A percentile compares a stretch with the other conserved stretches of the same genome.
phyloP scores from a whole-genome alignment of 2,888 invertebrate species.

The Apamea sordens region DNA sequence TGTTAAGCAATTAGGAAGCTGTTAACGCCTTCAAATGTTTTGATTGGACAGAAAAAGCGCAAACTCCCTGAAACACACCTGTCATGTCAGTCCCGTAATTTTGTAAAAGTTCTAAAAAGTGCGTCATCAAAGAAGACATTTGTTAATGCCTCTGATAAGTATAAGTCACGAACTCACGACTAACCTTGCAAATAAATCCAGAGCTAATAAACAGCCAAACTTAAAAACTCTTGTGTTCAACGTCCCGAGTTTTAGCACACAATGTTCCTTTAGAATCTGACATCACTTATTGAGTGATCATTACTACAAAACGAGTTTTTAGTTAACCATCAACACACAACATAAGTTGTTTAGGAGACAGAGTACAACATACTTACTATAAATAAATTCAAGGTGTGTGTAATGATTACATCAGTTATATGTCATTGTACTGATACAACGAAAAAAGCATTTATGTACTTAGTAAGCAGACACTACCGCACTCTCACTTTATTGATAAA shows the following conservation, averaged over 20 bases:
- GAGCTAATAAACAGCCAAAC: background rate
- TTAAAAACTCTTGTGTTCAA: slow-evolving; percentile 15
- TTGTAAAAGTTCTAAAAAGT: background rate
- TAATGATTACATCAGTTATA: slow-evolving; percentile 58
- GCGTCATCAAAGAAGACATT: background rate
- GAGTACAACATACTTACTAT: slow-evolving; percentile 43
- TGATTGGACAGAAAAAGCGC: background rate
- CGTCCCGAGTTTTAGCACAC: slow-evolving; percentile 15
- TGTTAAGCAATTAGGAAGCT: no score
- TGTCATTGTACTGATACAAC: slow-evolving; percentile 33
- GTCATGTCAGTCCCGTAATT: no score
- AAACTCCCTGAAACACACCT: background rate
- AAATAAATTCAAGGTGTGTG: slow-evolving; percentile 54
- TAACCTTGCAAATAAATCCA: slow-evolving; percentile 42
- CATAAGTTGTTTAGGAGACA: slow-evolving; percentile 31
- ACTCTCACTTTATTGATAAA: slow-evolving; percentile 14
- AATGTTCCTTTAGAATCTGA: slow-evolving; percentile 34
- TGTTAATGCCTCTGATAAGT: background rate
- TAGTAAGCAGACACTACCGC: slow-evolving; percentile 8
- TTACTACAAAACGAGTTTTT: slow-evolving; percentile 56
- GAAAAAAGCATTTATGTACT: slow-evolving; percentile 3
- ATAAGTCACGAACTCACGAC: slow-evolving; percentile 1
- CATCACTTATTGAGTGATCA: slow-evolving; percentile 50
- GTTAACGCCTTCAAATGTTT: background rate
- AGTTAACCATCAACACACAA: slow-evolving; percentile 39